phyloP scores from a whole-genome alignment of 2,797 vertebrate genomes.

The Cyclopterus lumpus region DNA sequence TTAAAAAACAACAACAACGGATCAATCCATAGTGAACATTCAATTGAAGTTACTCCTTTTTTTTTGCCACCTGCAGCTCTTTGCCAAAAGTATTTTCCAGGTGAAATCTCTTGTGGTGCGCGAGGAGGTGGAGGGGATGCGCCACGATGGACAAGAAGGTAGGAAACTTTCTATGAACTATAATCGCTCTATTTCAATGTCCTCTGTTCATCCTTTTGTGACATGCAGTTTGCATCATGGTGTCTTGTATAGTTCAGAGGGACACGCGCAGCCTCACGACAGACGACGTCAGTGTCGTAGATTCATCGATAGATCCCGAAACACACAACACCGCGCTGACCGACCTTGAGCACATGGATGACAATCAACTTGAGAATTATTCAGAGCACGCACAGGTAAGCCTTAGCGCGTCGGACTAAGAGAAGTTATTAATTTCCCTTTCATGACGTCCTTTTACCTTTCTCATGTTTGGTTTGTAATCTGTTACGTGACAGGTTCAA shows the following conservation, averaged over 20 bases:
- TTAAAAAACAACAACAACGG: neutral
- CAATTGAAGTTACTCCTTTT: neutral
- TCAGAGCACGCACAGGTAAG: conserved; percentile 33
- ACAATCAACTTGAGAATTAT: neutral
- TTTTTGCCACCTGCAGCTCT: conserved; percentile 64
- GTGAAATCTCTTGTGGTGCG: conserved; percentile 4
- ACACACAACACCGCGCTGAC: conserved; percentile 25
- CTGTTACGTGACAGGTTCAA: conserved; percentile 57
- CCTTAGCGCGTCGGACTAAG: neutral
- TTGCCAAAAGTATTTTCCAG: conserved; percentile 52
- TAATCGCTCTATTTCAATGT: neutral
- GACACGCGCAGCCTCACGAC: conserved; percentile 40
- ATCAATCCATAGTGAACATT: neutral
- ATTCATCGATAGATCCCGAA: conserved; percentile 47
- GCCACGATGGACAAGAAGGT: conserved; percentile 64
- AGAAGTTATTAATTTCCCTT: neutral
- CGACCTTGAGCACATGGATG: neutral
- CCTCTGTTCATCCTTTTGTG: conserved; percentile 1
- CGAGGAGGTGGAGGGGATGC: conserved; percentile 64
- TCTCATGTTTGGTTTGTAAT: neutral
- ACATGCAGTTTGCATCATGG: neutral
- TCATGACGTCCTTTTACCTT: neutral
- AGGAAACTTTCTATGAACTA: neutral
- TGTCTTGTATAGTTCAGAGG: conserved; percentile 56
- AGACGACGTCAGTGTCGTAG: conserved; percentile 43